Evolutionary conservation across 2,113 vertebrate species (phyloP), one percentile per base, ranked within the genome.

Genomic region (Carollia perspicillata): DNA sequence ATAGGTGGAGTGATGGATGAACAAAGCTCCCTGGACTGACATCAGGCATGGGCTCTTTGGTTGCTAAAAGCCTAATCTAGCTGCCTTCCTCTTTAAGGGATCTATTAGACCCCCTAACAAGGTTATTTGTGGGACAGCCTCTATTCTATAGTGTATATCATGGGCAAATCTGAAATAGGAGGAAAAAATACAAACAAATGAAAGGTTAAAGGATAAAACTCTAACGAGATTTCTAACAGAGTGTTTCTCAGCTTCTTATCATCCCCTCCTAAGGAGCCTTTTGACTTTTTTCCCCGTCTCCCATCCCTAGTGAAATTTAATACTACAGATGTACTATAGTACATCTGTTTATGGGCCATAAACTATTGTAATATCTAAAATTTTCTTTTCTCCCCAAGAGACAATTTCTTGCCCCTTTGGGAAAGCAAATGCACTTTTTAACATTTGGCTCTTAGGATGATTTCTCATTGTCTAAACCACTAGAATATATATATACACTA

Each of bases 391-490:
- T 93, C 13, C 35, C 42, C 42, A 84, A 75, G 28, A 77, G 37
- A 20, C 33, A 71, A 33, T 47, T 65, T 72, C 89, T 47, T 4
- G 47, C 22, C 8, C 12, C 8, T 51, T 42, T 80, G 17, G 58
- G 63, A 75, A 80, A 17, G 63, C 81, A 63, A 80, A 55, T 55
- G 9, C 33, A 88, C 6, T 13, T 65, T 87, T 71, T 60, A 71
- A 84, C 17, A 95, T 66, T 69, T 42, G 60, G 33, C 69, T 91
- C 33, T 84, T 30, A 68, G 75, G 3, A 1, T 89, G 20, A 53
- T 49, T 97, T 92, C 49, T 92, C 51, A 83, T 88, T 89, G 84
- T 63, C 42, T 90, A 90, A 71, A 69, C 71, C 20, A 83, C n/a
- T n/a, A 74, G n/a, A 95, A 72, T 23, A 84, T 60, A 87, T 60